Percentiles rank a stretch among this genome's conserved stretches.
Conservation (phyloP, 1,140 invertebrate species). For the Drosophila subpulchrella region DNA sequence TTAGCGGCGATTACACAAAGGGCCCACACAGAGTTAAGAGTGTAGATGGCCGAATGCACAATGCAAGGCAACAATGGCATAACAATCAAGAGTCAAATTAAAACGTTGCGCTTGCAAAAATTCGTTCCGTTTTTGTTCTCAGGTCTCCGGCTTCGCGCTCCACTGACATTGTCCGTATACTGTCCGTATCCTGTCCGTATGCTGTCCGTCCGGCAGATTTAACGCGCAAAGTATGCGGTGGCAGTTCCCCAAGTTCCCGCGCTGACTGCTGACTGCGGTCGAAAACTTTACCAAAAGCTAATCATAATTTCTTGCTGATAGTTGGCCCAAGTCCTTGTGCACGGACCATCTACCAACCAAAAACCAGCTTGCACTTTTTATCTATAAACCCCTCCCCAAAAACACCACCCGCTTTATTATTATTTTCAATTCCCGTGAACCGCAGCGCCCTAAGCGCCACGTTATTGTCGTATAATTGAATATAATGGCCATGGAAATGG, state of each 20-base stretch:
- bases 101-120: slow-evolving; percentile 68
- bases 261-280: slow-evolving; percentile 62
- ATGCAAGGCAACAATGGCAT: slow-evolving; percentile 52
- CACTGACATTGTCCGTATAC: slow-evolving; percentile 25
- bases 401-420: slow-evolving; percentile 59
- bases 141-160: slow-evolving; percentile 31
- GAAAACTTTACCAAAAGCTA: slow-evolving; percentile 78
- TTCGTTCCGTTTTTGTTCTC: slow-evolving; percentile 40
- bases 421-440: slow-evolving; percentile 79
- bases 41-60: slow-evolving; percentile 28
- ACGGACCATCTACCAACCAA: slow-evolving; percentile 22
- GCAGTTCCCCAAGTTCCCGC: slow-evolving; percentile 51
- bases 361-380: slow-evolving; percentile 71
- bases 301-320: slow-evolving; percentile 77
- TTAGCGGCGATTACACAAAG: slow-evolving; percentile 65
- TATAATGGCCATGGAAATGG: slow-evolving; percentile 77
- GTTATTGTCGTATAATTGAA: slow-evolving; percentile 82
- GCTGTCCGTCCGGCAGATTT: slow-evolving; percentile 26
- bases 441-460: slow-evolving; percentile 72
- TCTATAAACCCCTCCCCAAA: slow-evolving; percentile 34
- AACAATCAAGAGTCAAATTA: slow-evolving; percentile 61
- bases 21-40: slow-evolving; percentile 15
- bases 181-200: slow-evolving; percentile 11
- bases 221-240: slow-evolving; percentile 55
- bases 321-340: slow-evolving; percentile 47